Percentiles rank a stretch among this genome's conserved stretches.
phyloP scores from a whole-genome alignment of 2,888 invertebrate species.

The Busseola fusca region DNA sequence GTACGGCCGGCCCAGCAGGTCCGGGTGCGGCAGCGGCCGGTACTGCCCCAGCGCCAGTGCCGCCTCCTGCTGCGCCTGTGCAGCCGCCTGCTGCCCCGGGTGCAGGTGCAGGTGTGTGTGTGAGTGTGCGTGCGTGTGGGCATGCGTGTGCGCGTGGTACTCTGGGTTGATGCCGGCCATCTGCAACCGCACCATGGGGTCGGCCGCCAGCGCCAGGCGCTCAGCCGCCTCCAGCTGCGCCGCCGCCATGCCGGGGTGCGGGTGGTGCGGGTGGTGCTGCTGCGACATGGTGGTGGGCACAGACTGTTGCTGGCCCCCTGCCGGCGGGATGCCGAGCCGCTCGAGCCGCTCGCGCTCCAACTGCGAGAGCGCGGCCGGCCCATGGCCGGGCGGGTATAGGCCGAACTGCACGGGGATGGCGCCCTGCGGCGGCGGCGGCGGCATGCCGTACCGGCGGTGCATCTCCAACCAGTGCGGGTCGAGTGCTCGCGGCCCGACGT shows the following conservation, averaged over 20 bases:
- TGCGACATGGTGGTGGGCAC: constrained; percentile 88
- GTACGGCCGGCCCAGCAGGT: constrained; percentile 94
- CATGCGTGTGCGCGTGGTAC: constrained; percentile 97
- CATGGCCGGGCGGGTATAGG: constrained; percentile 93
- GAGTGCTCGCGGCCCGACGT: constrained; percentile 90
- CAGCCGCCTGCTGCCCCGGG: constrained; percentile 92
- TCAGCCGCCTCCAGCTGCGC: constrained; percentile 93
- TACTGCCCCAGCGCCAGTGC: constrained; percentile 87
- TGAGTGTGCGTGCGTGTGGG: constrained; percentile 97
- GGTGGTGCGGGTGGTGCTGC: constrained; percentile 89
- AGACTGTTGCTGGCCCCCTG: constrained; percentile 75
- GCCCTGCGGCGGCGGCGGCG: constrained; percentile 90
- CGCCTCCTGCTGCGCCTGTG: constrained; percentile 91
- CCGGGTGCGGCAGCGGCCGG: constrained; percentile 92
- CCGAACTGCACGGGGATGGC: constrained; percentile 92
- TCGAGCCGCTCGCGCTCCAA: constrained; percentile 96
- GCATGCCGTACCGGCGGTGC: constrained; percentile 93
- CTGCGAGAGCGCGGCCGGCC: constrained; percentile 91
- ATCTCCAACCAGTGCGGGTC: constrained; percentile 97
- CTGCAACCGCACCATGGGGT: constrained; percentile 97
- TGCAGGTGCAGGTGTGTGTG: constrained; percentile 95
- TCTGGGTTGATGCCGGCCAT: constrained; percentile 97
- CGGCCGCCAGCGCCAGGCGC: constrained; percentile 94
- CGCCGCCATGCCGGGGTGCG: constrained; percentile 85
- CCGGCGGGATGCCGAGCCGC: constrained; percentile 93